These are phyloP conservation scores for Sprattus sprattus DNA, from an alignment of 2,113 vertebrate species.

Conservation along the genomic window DNA sequence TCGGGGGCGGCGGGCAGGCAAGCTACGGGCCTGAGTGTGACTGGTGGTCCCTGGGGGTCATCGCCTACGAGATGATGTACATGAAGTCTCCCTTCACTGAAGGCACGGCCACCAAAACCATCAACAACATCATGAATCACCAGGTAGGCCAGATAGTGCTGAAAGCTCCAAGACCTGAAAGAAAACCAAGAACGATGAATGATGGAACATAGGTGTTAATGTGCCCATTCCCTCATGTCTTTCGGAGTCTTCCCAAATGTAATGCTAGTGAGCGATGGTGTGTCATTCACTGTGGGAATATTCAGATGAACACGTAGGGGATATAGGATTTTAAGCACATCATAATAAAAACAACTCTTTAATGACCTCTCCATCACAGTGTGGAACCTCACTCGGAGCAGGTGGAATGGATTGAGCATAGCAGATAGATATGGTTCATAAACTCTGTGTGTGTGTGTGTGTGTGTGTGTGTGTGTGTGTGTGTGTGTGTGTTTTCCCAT, in stretches of 20 bases:
- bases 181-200: neutral
- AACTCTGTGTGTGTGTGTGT: no score
- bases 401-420: no score
- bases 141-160: constrained; percentile 71
- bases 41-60: constrained; percentile 95
- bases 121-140: constrained; percentile 92
- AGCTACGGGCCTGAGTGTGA: constrained; percentile 83
- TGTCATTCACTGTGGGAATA: neutral
- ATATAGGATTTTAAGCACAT: neutral
- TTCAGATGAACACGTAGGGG: neutral
- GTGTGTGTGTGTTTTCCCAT: constrained; percentile 16
- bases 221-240: neutral
- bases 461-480: neutral
- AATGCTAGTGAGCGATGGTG: neutral
- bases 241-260: neutral
- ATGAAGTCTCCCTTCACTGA: constrained; percentile 84
- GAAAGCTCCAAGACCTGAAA: neutral
- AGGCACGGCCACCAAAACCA: constrained; percentile 82
- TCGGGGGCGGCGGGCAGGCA: constrained; percentile 72
- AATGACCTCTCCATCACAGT: no score
- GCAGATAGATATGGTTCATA: no score
- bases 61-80: constrained; percentile 95
- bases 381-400: no score
- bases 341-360: no score
- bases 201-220: neutral